Evolutionary conservation across 2,888 invertebrate genomes (phyloP).

Genomic region (Heteromurus nitidus): DNA sequence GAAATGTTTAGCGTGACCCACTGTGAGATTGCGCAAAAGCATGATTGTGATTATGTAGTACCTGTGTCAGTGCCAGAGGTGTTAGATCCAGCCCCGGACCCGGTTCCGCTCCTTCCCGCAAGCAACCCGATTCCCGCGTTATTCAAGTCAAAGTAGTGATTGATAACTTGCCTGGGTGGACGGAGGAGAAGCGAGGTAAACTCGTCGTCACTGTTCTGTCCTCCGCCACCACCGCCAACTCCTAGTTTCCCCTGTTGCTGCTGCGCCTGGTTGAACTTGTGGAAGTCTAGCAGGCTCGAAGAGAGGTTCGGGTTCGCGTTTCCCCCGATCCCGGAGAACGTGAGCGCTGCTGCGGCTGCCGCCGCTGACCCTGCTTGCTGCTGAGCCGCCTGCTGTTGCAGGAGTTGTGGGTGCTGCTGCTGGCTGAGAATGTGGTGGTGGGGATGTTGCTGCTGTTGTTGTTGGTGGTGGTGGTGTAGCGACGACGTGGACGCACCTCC

Average conservation of each 20-base stretch:
- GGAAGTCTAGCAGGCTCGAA: constrained; percentile 29
- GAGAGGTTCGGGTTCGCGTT: neutral
- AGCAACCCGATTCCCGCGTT: constrained; percentile 60
- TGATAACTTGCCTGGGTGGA: constrained; percentile 64
- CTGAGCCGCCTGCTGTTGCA: neutral
- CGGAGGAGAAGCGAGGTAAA: constrained; percentile 64
- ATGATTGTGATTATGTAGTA: neutral
- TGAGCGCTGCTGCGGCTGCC: constrained; percentile 20
- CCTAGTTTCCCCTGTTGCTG: neutral
- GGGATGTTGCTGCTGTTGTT: neutral
- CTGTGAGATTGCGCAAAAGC: no score
- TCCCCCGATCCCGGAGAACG: constrained; percentile 33
- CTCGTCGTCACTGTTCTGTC: constrained; percentile 62
- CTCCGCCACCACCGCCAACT: constrained; percentile 33
- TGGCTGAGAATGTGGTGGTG: no score
- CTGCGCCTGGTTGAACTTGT: constrained; percentile 35
- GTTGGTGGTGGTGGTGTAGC: constrained; percentile 20
- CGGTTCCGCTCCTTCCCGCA: constrained; percentile 44
- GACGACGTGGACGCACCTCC: constrained; percentile 10
- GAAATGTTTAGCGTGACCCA: neutral
- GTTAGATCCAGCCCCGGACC: constrained; percentile 1
- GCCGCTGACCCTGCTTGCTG: neutral
- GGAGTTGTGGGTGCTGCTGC: neutral
- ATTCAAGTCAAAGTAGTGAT: constrained; percentile 53
- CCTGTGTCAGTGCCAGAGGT: constrained; percentile 17